A percentile compares a stretch with the other conserved stretches of the same genome.
Evolutionary conservation across 2,113 vertebrate species (phyloP).

Genomic region (Thalassarche chlororhynchos): DNA sequence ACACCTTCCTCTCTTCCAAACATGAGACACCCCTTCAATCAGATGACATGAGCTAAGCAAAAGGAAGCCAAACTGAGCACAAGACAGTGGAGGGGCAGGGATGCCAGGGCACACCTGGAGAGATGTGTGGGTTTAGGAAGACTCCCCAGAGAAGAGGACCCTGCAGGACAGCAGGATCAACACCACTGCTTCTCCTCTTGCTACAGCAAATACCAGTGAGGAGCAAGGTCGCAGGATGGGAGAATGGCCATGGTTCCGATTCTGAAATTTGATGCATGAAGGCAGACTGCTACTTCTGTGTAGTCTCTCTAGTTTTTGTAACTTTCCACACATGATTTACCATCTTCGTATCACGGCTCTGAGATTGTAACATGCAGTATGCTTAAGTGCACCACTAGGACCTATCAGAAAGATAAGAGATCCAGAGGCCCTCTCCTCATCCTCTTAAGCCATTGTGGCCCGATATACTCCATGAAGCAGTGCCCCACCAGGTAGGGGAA

Average conservation of each 20-base stretch:
- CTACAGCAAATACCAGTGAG: neutral
- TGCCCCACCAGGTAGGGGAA: neutral
- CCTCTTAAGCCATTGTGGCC: neutral
- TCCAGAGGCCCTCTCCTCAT: neutral
- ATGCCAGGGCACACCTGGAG: neutral
- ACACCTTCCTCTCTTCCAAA: neutral
- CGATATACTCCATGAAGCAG: neutral
- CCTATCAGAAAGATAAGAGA: fast-evolving
- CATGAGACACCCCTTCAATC: neutral
- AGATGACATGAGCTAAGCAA: neutral
- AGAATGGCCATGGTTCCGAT: neutral
- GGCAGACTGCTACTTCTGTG: neutral
- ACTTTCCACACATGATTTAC: neutral
- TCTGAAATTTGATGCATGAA: neutral
- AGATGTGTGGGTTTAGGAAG: neutral
- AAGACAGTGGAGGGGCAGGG: neutral
- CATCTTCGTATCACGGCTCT: fast-evolving
- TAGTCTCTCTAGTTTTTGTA: neutral
- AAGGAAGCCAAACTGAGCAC: neutral
- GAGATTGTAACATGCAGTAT: neutral
- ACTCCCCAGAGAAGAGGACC: neutral
- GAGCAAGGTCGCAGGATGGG: neutral
- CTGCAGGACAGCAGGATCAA: neutral
- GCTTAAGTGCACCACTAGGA: neutral
- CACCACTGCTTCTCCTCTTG: neutral